Percentiles rank a stretch among this genome's conserved stretches.
Conservation (phyloP, 2,888 invertebrate species). For the Eupithecia exiguata region DNA sequence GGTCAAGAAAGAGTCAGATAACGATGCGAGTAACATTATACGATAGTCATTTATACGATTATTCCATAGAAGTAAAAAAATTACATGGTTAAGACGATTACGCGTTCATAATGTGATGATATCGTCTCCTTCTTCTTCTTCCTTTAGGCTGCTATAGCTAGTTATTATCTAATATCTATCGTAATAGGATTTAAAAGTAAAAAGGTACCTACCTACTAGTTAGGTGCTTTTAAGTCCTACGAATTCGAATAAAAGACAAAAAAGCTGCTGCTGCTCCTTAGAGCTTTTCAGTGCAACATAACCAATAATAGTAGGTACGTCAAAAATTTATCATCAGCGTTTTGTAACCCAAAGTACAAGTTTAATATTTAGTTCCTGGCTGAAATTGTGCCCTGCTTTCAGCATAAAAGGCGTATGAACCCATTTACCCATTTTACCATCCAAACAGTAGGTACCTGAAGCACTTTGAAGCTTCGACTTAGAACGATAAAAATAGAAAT, state of each 20-base stretch:
- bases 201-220: too few species aligned
- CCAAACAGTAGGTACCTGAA: slow-evolving; percentile 30
- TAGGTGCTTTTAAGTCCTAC: background rate
- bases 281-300: background rate
- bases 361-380: background rate
- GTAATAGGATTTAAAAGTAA: too few species aligned
- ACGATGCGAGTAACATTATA: background rate
- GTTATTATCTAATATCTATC: too few species aligned
- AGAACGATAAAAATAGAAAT: slow-evolving; percentile 51
- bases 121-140: too few species aligned
- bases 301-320: background rate
- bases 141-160: too few species aligned
- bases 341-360: background rate
- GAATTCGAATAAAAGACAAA: background rate
- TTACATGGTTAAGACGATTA: background rate
- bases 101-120: background rate
- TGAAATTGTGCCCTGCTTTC: slow-evolving; percentile 9
- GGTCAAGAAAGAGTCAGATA: background rate
- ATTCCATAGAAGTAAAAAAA: background rate
- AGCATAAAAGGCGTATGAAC: slow-evolving; percentile 32
- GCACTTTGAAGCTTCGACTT: slow-evolving; percentile 45
- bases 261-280: background rate
- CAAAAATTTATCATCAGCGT: background rate
- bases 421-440: slow-evolving; percentile 47
- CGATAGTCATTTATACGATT: too few species aligned